Evolutionary conservation across 2,113 vertebrate genomes (phyloP).

Genomic region (Mormyrus lacerda): DNA sequence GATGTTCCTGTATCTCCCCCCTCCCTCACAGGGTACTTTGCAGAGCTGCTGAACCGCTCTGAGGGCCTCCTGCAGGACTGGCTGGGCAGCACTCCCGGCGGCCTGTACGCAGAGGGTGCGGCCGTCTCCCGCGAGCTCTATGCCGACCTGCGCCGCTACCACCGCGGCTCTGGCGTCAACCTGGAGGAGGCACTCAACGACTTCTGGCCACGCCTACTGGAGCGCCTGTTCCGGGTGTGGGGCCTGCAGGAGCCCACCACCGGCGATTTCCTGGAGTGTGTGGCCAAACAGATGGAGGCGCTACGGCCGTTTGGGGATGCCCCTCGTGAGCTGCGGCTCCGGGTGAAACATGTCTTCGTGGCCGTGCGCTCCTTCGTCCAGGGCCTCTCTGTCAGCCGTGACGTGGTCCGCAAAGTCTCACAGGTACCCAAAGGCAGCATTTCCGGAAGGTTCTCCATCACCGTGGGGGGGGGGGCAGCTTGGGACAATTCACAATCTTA

Average conservation of each 20-base stretch:
- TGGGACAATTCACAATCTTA: not conserved
- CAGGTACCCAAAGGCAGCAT: conserved; percentile 61
- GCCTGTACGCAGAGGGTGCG: conserved; percentile 68
- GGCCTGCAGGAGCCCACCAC: conserved; percentile 64
- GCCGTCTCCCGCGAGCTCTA: conserved; percentile 77
- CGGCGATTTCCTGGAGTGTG: conserved; percentile 85
- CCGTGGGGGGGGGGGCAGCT: not conserved
- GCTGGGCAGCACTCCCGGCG: conserved; percentile 63
- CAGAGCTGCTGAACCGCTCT: conserved; percentile 73
- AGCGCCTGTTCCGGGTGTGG: conserved; percentile 71
- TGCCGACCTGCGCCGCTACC: conserved; percentile 74
- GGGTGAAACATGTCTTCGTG: conserved; percentile 74
- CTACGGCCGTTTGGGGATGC: conserved; percentile 80
- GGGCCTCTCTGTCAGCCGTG: conserved; percentile 71
- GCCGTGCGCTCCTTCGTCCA: conserved; percentile 77
- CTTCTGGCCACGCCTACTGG: conserved; percentile 83
- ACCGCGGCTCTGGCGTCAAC: conserved; percentile 78
- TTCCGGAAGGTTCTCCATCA: not conserved
- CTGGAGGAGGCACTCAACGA: conserved; percentile 81
- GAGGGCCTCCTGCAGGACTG: conserved; percentile 73
- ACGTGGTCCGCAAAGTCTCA: conserved; percentile 79
- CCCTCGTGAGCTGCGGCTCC: conserved; percentile 74
- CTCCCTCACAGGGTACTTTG: conserved; percentile 71
- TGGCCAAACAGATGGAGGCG: conserved; percentile 79
- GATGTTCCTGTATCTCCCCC: not conserved